Evolutionary conservation across 2,797 vertebrate genomes (phyloP).

Genomic region (Dryobates pubescens): DNA sequence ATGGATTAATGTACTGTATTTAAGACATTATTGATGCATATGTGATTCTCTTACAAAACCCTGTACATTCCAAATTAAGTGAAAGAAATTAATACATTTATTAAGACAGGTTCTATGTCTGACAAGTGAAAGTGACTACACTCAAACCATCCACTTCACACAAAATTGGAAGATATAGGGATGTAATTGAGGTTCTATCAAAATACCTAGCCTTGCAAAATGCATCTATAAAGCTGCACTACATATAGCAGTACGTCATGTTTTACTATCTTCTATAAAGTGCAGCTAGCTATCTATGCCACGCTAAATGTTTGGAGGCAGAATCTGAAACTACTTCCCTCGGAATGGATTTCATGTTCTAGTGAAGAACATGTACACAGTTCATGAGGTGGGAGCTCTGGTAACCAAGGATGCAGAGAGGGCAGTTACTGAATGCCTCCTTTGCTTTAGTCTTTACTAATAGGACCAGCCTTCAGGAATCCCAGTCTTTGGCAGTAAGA

Average conservation of each 20-base stretch:
- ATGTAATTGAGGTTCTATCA: neutral
- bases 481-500: too few relatives aligned
- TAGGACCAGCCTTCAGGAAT: too few relatives aligned
- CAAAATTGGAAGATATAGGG: neutral
- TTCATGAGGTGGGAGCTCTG: too few relatives aligned
- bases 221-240: neutral
- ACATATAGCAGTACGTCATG: neutral
- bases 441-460: too few relatives aligned
- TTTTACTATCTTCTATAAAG: neutral
- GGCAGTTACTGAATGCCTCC: too few relatives aligned
- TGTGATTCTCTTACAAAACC: fast-evolving
- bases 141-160: neutral
- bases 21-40: neutral
- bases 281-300: fast-evolving
- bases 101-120: neutral
- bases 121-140: neutral
- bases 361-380: neutral
- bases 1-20: neutral
- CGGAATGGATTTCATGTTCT: neutral
- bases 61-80: neutral
- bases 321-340: neutral
- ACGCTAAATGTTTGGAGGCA: neutral
- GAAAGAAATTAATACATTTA: neutral
- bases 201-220: neutral
- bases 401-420: too few relatives aligned